Percentiles rank a stretch among this genome's conserved stretches.
These are phyloP conservation scores for Drosophila hamatofila DNA, from an alignment of 2,888 invertebrate genomes.

Conservation along the genomic window DNA sequence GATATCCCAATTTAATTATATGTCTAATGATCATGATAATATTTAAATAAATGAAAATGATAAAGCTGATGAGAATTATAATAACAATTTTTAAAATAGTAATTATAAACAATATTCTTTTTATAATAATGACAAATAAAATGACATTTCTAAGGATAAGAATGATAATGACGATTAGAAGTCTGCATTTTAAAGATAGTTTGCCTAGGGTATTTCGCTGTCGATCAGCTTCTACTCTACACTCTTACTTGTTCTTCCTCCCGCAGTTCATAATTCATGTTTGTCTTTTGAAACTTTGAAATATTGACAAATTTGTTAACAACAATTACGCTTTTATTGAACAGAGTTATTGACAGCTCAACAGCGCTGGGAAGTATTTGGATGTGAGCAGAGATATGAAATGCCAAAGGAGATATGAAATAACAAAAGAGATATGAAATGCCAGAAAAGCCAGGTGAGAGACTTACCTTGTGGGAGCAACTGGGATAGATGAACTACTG, in stretches of 20 bases:
- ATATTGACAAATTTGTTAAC: conserved; percentile 40
- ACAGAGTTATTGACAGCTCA: conserved; percentile 15
- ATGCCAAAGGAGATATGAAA: conserved; percentile 5
- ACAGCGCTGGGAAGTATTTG: background rate
- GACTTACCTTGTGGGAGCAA: background rate
- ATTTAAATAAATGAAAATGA: no score
- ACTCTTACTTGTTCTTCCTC: background rate
- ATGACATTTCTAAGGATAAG: no score
- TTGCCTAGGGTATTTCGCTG: background rate
- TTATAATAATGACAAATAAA: background rate
- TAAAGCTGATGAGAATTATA: no score
- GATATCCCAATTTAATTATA: no score
- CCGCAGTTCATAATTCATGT: conserved; percentile 27
- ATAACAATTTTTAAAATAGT: no score
- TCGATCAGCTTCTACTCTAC: background rate
- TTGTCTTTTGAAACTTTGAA: conserved; percentile 8
- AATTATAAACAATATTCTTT: no score
- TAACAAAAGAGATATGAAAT: background rate
- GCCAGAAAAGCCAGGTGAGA: background rate
- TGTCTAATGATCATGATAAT: no score
- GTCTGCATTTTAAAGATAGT: no score
- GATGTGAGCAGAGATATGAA: conserved; percentile 11
- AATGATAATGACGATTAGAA: background rate
- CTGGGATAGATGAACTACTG: no score
- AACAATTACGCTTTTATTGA: conserved; percentile 40